Evolutionary conservation across 2,888 invertebrate genomes (phyloP).

Genomic region (Aporophyla nigra): DNA sequence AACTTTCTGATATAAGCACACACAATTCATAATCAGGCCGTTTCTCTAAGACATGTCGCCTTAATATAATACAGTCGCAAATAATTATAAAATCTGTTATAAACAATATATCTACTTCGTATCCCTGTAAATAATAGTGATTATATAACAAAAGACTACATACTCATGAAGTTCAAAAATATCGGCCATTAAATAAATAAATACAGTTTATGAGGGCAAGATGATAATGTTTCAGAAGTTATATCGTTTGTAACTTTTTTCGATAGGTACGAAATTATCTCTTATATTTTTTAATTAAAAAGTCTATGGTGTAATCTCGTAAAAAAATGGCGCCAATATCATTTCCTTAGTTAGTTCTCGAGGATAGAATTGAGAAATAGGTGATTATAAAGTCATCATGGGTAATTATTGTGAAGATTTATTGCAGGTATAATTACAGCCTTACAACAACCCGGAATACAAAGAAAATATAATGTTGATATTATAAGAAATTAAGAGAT

Average conservation of each 20-base stretch:
- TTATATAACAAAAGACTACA: conserved; percentile 33
- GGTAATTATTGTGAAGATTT: conserved; percentile 42
- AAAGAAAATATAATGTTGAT: conserved; percentile 30
- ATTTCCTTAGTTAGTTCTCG: conserved; percentile 27
- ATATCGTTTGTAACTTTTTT: conserved; percentile 54
- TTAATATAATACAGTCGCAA: conserved; percentile 66
- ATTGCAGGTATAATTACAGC: conserved; percentile 48
- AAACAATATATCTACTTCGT: conserved; percentile 63
- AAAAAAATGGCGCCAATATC: conserved; percentile 59
- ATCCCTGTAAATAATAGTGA: conserved; percentile 64
- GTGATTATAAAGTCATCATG: conserved; percentile 25
- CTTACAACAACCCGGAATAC: conserved; percentile 40
- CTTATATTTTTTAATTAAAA: conserved; percentile 24
- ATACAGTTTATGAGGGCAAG: conserved; percentile 57
- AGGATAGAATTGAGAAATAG: conserved; percentile 3
- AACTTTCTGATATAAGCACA: conserved; percentile 81
- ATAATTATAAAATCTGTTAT: conserved; percentile 61
- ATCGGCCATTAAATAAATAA: conserved; percentile 32
- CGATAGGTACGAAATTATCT: conserved; percentile 40
- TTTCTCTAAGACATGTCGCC: conserved; percentile 64
- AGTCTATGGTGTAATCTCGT: conserved; percentile 29
- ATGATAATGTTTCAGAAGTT: conserved; percentile 36
- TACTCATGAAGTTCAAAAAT: conserved; percentile 22
- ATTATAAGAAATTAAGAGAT: conserved; percentile 26
- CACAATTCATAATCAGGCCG: conserved; percentile 79